A percentile compares a stretch with the other conserved stretches of the same genome.
Conservation (phyloP, 2,888 invertebrate species). For the Lochmaea crataegi region DNA sequence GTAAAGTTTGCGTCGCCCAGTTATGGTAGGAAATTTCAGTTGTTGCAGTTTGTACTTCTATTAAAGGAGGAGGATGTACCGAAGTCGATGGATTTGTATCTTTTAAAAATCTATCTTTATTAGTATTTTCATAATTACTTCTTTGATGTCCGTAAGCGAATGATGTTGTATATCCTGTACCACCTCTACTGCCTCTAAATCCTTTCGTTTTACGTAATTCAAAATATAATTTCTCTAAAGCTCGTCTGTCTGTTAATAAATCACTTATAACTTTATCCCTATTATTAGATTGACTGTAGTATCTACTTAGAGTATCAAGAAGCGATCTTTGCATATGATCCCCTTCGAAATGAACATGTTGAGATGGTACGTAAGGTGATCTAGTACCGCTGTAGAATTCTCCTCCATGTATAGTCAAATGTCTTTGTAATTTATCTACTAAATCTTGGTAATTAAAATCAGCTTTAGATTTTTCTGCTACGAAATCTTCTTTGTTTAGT, state of each 20-base stretch:
- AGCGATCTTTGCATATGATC: slow-evolving; percentile 72
- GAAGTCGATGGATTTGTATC: slow-evolving; percentile 17
- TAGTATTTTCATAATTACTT: slow-evolving; percentile 42
- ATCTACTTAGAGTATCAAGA: slow-evolving; percentile 75
- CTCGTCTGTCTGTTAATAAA: slow-evolving; percentile 77
- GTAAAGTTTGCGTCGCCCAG: slow-evolving; percentile 72
- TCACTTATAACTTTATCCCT: slow-evolving; percentile 79
- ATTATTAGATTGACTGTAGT: slow-evolving; percentile 74
- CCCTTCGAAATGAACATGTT: slow-evolving; percentile 62
- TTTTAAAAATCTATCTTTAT: slow-evolving; percentile 6
- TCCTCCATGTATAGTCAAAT: slow-evolving; percentile 62
- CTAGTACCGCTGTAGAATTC: slow-evolving; percentile 34
- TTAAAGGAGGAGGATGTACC: slow-evolving; percentile 72
- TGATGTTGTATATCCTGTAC: slow-evolving; percentile 51
- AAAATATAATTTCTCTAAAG: slow-evolving; percentile 79
- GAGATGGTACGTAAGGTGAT: slow-evolving; percentile 34
- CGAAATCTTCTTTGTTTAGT: slow-evolving; percentile 61
- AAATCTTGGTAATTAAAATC: slow-evolving; percentile 73
- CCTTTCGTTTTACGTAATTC: slow-evolving; percentile 77
- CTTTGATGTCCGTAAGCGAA: slow-evolving; percentile 44
- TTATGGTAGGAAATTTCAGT: slow-evolving; percentile 64
- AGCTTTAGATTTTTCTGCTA: slow-evolving; percentile 39
- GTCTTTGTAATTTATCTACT: slow-evolving; percentile 73
- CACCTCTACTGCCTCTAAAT: slow-evolving; percentile 64
- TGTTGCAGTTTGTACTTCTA: slow-evolving; percentile 74